These are phyloP conservation scores for Charanyca ferruginea DNA, from an alignment of 2,888 invertebrate species.

Conservation along the genomic window DNA sequence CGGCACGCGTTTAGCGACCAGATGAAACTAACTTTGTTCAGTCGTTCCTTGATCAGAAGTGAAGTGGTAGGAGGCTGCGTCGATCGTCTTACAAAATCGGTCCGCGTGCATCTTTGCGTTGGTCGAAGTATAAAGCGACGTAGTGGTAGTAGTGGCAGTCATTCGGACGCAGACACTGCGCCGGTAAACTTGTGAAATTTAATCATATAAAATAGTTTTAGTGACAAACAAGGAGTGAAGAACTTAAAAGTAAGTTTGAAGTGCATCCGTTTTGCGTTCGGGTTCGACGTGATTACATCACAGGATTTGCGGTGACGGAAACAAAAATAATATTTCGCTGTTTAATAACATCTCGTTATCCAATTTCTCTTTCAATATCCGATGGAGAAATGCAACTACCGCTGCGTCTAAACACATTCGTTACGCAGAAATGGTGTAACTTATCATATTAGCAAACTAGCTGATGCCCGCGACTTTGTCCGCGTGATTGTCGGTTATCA, in stretches of 20 bases:
- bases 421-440: constrained; percentile 36
- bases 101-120: constrained; percentile 86
- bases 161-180: constrained; percentile 88
- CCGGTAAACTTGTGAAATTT: constrained; percentile 84
- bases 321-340: constrained; percentile 8
- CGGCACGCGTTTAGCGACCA: constrained; percentile 33
- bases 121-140: constrained; percentile 89
- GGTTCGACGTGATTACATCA: constrained; percentile 21
- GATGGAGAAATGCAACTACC: constrained; percentile 47
- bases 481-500: too few species aligned
- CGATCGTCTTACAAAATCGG: constrained; percentile 89
- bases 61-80: constrained; percentile 82
- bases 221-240: constrained; percentile 80
- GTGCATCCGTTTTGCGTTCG: constrained; percentile 49
- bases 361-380: constrained; percentile 58
- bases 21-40: constrained; percentile 57
- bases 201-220: constrained; percentile 68
- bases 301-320: constrained; percentile 63
- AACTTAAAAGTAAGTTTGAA: constrained; percentile 81
- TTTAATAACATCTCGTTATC: constrained; percentile 23
- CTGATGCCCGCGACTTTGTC: too few species aligned
- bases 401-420: constrained; percentile 41
- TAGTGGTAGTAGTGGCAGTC: constrained; percentile 84
- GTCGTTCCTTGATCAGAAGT: constrained; percentile 56
- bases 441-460: neutral